These are phyloP conservation scores for Poecile montanus DNA, from an alignment of 2,797 vertebrate genomes.

Conservation along the genomic window DNA sequence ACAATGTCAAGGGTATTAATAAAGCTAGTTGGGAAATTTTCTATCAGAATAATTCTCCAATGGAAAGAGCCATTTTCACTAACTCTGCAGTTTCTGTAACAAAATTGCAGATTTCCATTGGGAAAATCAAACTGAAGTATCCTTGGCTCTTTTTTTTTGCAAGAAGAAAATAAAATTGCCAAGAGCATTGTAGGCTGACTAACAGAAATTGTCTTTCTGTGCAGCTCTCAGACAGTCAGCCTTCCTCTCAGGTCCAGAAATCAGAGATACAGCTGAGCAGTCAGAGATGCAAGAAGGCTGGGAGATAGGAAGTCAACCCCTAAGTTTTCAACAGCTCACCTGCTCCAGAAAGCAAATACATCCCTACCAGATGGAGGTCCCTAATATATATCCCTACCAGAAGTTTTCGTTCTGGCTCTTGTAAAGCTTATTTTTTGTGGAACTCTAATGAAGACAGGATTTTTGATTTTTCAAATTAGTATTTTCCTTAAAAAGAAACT, in stretches of 20 bases:
- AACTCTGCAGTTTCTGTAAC: conserved; percentile 52
- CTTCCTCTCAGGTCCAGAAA: neutral
- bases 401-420: neutral
- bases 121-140: conserved; percentile 44
- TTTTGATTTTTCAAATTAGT: neutral
- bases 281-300: neutral
- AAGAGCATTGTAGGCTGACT: neutral
- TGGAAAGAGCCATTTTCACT: conserved; percentile 40
- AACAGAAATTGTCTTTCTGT: neutral
- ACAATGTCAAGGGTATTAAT: conserved; percentile 67
- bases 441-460: neutral
- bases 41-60: conserved; percentile 49
- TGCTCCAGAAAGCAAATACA: neutral
- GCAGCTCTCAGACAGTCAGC: neutral
- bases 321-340: neutral
- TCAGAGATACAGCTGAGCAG: neutral
- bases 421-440: neutral
- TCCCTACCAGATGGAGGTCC: neutral
- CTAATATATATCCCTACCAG: too few species aligned
- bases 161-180: neutral
- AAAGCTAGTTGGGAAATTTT: conserved; percentile 60
- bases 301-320: neutral
- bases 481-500: conserved; percentile 9
- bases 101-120: conserved; percentile 43
- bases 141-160: neutral